phyloP scores from a whole-genome alignment of 2,888 invertebrate genomes.

The Drosophila putrida region DNA sequence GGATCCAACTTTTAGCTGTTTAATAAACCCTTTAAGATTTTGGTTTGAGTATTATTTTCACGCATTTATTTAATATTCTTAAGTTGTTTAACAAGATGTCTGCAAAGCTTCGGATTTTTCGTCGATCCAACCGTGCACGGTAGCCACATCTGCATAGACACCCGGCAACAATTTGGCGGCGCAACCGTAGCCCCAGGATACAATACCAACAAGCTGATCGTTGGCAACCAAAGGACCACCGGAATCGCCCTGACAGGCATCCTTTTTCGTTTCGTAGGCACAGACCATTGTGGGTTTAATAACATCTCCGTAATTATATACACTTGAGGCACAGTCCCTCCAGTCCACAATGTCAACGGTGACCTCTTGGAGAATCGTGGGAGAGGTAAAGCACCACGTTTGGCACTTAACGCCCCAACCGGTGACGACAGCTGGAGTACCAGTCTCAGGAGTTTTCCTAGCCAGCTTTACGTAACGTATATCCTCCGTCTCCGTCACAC shows the following conservation, averaged over 20 bases:
- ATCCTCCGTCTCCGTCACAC: conserved; percentile 54
- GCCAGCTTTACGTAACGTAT: conserved; percentile 72
- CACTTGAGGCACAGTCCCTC: conserved; percentile 40
- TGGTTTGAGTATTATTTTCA: conserved; percentile 12
- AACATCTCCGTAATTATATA: conserved; percentile 66
- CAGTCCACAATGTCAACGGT: conserved; percentile 63
- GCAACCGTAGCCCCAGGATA: conserved; percentile 83
- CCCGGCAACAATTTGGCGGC: conserved; percentile 68
- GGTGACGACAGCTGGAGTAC: conserved; percentile 76
- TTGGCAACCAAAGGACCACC: conserved; percentile 80
- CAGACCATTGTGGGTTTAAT: conserved; percentile 77
- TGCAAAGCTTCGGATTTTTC: conserved; percentile 42
- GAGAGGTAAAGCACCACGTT: conserved; percentile 42
- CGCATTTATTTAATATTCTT: neutral
- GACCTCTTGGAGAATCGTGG: conserved; percentile 60
- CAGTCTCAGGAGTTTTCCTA: conserved; percentile 60
- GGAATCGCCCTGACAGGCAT: conserved; percentile 82
- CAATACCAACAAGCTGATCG: conserved; percentile 77
- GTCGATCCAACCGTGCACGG: conserved; percentile 64
- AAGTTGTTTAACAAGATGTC: neutral
- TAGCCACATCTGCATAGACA: conserved; percentile 74
- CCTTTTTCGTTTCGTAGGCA: conserved; percentile 70
- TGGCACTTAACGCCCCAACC: conserved; percentile 82
- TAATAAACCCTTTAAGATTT: neutral
- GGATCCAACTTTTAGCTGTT: neutral